phyloP scores from a whole-genome alignment of 2,888 invertebrate genomes.

The Salpingus planirostris region DNA sequence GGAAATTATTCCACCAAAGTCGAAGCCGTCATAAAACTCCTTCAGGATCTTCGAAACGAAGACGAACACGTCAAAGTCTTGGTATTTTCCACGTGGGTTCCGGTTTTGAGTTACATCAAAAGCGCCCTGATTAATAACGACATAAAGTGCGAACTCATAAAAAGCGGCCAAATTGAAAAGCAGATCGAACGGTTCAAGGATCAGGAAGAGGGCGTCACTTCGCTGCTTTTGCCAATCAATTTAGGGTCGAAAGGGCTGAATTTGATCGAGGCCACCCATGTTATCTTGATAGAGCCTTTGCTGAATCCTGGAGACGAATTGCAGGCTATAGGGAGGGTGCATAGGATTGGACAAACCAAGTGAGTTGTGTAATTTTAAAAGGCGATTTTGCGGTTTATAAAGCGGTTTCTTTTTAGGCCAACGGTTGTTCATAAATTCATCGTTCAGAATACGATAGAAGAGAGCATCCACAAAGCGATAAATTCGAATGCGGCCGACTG shows the following conservation, averaged over 20 bases:
- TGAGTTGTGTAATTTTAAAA: constrained; percentile 28
- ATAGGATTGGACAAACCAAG: constrained; percentile 71
- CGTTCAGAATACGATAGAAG: constrained; percentile 60
- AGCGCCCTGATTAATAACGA: constrained; percentile 48
- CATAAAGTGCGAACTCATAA: constrained; percentile 33
- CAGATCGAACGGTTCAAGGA: constrained; percentile 48
- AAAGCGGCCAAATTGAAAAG: constrained; percentile 22
- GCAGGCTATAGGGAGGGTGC: constrained; percentile 70
- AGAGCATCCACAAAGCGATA: constrained; percentile 50
- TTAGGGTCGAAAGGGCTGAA: constrained; percentile 72
- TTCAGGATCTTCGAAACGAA: constrained; percentile 46
- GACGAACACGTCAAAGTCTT: constrained; percentile 56
- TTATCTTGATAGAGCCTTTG: constrained; percentile 65
- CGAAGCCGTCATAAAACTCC: constrained; percentile 50
- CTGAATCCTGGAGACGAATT: constrained; percentile 63
- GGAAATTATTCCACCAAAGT: constrained; percentile 68
- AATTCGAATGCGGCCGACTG: constrained; percentile 39
- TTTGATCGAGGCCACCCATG: constrained; percentile 68
- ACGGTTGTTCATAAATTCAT: constrained; percentile 66
- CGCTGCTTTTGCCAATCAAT: constrained; percentile 57
- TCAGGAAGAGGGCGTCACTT: constrained; percentile 41
- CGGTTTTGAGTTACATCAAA: constrained; percentile 46
- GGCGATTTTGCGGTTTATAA: not conserved
- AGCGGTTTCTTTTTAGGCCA: constrained; percentile 36
- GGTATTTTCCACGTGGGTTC: constrained; percentile 57